Evolutionary conservation across 2,797 vertebrate genomes (phyloP), one percentile per base, ranked within the genome.

Genomic region (Poeciliopsis presidionis): DNA sequence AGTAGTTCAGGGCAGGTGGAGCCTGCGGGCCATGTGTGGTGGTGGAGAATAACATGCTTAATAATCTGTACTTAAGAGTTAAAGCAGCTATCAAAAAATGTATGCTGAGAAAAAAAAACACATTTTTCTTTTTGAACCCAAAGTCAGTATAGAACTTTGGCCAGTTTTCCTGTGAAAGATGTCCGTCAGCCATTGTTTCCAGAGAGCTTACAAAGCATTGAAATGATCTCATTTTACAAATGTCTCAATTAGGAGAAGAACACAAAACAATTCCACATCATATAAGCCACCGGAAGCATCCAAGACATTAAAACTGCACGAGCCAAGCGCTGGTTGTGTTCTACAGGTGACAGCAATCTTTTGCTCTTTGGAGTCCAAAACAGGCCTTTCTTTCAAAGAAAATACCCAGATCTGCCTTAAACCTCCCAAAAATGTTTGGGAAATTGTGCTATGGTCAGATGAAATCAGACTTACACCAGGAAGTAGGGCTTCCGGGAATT

Each of bases 1-100:
- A 88, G 69, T 77, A 87, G 79, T 81, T 82, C 72, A 82, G 74
- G 33, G 81, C 86, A 91, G 91, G 90, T 91, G 89, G 86, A 87
- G 78, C 81, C 79, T 59, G 81, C 84, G 18, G 57, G 33, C 47
- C 45, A 25, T 88, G 83, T 86, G 85, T 67, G 78, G 81, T 72
- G 33, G 65, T 3, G 7, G 74, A 84, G 84, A 91, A 90, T 89
- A 88, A 73, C 28, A 7, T 84, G 72, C 65, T 79, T 91, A 74
- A 74, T 87, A 82, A 83, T 76, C 77, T 65, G 72, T 73, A 53
- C n/a, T 39, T 67, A 12, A 22, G 36, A 25, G 22, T 43, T 69
- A 69, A 43, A 14, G 65, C 11, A 3, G 39, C 22, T 43, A 22
- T 43, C 11, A 13, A 67, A 67, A 67, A n/a, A 11, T n/a, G n/a